A percentile compares a stretch with the other conserved stretches of the same genome.
phyloP scores from a whole-genome alignment of 2,797 vertebrate species.

The Thripadectes ignobilis region DNA sequence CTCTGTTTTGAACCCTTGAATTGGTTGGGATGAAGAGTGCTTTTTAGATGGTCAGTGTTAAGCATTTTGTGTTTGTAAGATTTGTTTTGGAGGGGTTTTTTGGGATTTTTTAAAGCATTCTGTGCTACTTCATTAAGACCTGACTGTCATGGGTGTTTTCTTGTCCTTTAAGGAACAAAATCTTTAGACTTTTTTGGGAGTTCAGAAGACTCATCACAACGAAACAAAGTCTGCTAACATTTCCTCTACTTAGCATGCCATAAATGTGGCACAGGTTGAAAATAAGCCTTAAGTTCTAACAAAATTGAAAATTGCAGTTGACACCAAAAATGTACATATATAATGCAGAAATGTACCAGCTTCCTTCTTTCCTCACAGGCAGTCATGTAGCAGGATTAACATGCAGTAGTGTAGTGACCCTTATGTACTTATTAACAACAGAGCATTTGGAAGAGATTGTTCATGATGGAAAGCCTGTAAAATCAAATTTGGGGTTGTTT shows the following conservation, averaged over 20 bases:
- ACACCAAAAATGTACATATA: accelerated
- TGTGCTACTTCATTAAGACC: neutral
- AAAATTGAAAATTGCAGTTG: neutral
- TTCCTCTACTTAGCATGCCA: neutral
- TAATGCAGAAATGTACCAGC: neutral
- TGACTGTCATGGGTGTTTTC: neutral
- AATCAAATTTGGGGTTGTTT: neutral
- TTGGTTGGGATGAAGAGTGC: neutral
- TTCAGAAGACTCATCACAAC: neutral
- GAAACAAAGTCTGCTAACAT: neutral
- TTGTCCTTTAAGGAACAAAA: neutral
- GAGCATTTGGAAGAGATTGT: neutral
- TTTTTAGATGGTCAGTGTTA: neutral
- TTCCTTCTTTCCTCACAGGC: neutral
- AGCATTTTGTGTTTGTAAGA: neutral
- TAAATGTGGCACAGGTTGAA: neutral
- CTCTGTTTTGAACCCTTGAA: neutral
- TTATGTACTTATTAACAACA: neutral
- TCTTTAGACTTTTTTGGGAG: neutral
- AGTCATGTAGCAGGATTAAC: neutral
- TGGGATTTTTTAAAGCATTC: neutral
- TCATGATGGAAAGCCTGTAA: neutral
- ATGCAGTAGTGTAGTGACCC: neutral
- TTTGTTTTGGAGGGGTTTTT: neutral
- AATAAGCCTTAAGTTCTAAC: neutral